Conservation (phyloP, 2,888 invertebrate genomes). For the Phymatocera aterrima region DNA sequence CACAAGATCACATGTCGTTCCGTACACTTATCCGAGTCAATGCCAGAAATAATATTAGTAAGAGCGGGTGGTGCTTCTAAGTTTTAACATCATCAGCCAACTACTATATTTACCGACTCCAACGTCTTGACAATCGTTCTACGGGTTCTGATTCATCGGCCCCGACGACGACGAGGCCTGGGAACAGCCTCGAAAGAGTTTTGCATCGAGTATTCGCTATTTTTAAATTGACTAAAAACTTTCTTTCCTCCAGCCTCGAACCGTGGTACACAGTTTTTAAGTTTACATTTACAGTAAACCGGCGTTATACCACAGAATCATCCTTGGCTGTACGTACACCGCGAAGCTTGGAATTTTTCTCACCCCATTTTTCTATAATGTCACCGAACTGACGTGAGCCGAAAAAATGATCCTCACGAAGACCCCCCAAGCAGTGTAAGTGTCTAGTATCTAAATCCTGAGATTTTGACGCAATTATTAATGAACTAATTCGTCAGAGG, state of each 20-base stretch:
- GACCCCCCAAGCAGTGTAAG: neutral
- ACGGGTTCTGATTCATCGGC: conserved; percentile 45
- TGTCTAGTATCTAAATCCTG: conserved; percentile 5
- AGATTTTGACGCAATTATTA: conserved; percentile 42
- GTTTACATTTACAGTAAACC: neutral
- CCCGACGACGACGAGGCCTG: conserved; percentile 22
- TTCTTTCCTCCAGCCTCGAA: conserved; percentile 18
- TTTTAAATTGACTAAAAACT: conserved; percentile 31
- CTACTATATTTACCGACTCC: conserved; percentile 68
- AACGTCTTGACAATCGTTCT: conserved; percentile 48
- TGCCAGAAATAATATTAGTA: conserved; percentile 71
- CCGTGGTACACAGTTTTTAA: neutral
- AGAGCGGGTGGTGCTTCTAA: conserved; percentile 59
- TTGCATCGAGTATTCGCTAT: conserved; percentile 36
- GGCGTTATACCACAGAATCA: neutral
- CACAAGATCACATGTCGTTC: conserved; percentile 64
- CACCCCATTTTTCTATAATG: conserved; percentile 9
- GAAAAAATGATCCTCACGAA: neutral
- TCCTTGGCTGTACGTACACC: too few relatives aligned
- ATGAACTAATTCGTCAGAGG: conserved; percentile 42
- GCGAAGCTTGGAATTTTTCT: conserved; percentile 17
- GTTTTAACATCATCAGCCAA: conserved; percentile 65
- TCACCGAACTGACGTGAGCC: neutral
- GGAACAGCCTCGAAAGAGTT: conserved; percentile 27
- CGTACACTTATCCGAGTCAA: conserved; percentile 63